A percentile compares a stretch with the other conserved stretches of the same genome.
These are phyloP conservation scores for Macrocentrus cingulum DNA, from an alignment of 1,140 invertebrate species.

Conservation along the genomic window DNA sequence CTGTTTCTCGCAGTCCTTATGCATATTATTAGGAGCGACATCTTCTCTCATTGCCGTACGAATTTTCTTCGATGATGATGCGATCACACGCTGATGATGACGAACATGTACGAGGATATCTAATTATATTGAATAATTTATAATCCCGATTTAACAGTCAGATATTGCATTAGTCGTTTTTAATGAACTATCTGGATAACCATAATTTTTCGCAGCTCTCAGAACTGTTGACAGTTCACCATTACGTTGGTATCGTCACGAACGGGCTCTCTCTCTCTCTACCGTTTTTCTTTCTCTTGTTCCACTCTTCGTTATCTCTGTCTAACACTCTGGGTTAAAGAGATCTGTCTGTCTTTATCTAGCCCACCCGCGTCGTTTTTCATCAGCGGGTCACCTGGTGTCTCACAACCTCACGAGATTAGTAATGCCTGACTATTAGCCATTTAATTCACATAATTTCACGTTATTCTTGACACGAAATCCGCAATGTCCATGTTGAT, in stretches of 20 bases:
- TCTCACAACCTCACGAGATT: background rate
- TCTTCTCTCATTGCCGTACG: slow-evolving; percentile 10
- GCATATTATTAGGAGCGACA: slow-evolving; percentile 27
- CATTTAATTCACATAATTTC: slow-evolving; percentile 9
- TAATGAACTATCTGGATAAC: background rate
- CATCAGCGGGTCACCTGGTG: background rate
- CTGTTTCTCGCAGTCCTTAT: slow-evolving; percentile 10
- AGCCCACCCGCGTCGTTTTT: background rate
- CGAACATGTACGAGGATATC: background rate
- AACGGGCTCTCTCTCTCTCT: slow-evolving; percentile 30
- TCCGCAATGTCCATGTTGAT: slow-evolving; percentile 20
- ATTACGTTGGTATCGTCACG: slow-evolving; percentile 32
- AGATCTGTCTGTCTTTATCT: slow-evolving; percentile 2
- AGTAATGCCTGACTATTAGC: slow-evolving; percentile 3
- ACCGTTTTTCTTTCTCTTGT: slow-evolving; percentile 16
- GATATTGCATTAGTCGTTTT: background rate
- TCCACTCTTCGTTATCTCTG: slow-evolving; percentile 21
- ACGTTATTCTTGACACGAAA: slow-evolving; percentile 10
- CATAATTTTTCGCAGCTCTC: slow-evolving; percentile 9
- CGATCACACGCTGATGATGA: background rate
- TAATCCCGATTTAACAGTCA: too few species aligned
- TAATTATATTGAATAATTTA: background rate
- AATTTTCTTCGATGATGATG: slow-evolving; percentile 1
- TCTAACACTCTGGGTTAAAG: slow-evolving; percentile 8
- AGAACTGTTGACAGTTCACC: slow-evolving; percentile 47